Base-by-base conservation (phyloP, 1,140 invertebrate species). In the Acromyrmex charruanus region DNA sequence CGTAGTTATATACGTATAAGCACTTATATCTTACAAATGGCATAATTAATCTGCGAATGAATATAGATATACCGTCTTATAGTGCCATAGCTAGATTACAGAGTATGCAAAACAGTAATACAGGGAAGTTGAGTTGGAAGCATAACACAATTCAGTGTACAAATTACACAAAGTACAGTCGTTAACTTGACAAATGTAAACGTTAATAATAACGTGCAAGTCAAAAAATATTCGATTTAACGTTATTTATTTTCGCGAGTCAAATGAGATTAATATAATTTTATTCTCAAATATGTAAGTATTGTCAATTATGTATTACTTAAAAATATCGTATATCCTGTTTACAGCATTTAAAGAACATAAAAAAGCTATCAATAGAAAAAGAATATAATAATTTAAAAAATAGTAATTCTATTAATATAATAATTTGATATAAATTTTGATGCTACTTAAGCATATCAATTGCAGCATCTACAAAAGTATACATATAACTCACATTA, bases 1-100 rank as follows among this genome's bases (percentile, higher is more conserved):
- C 10, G 12, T 49, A 14, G 4, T 14, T 9, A 49, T 49, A 0
- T 3, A 5, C 7, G 21, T 0, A 10, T 35, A 21, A 58, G 10
- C 49, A 7, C 55, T 80, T 80, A 69, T 58, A 31, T 55, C 77
- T 80, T 44, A 55, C 49, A 69, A 80, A 80, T n/a, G 44, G 65
- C 21, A 35, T 80, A 80, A 80, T 80, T 80, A 80, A 80, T 80
- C 65, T 69, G 14, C 14, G 28, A 80, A 80, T 80, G 49, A 80
- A 55, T 80, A 80, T 14, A 51, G 39, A 28, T 55, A 69, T 39
- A 16, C 31, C 5, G 31, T 44, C 59, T 80, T 80, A 80, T 69
- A 28, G 31, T 31, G 68, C n/a, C 63, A 69, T 69, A 69, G 49
- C 65, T 80, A 51, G 21, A 69, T 80, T 80, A 80, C n/a, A 31